Percentiles rank a stretch among this genome's conserved stretches.
phyloP scores from a whole-genome alignment of 2,888 invertebrate species.

The Pachydiplax longipennis region DNA sequence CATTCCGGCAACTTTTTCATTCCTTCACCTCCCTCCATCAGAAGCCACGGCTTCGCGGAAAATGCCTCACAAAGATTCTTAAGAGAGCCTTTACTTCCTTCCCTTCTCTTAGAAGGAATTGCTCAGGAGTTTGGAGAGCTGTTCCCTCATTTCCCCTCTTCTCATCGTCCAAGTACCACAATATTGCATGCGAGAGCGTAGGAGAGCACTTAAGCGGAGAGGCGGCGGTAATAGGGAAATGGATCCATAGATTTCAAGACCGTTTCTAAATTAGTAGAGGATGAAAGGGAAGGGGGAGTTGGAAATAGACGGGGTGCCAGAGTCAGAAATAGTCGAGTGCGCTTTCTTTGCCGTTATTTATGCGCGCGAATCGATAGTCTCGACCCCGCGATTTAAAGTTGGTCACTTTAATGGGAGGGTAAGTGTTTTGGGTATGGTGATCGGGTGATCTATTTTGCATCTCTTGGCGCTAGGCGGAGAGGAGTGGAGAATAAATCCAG shows the following conservation, averaged over 20 bases:
- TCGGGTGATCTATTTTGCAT: too few species aligned
- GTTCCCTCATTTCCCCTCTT: not conserved
- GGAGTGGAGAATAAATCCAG: too few species aligned
- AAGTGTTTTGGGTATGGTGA: too few species aligned
- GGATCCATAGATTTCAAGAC: not conserved
- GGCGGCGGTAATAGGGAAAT: not conserved
- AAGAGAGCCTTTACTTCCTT: not conserved
- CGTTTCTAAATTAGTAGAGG: not conserved
- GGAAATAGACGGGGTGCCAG: not conserved
- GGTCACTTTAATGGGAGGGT: too few species aligned
- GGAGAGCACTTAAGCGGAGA: not conserved
- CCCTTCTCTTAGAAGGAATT: not conserved
- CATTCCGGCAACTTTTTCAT: not conserved
- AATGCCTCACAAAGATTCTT: not conserved
- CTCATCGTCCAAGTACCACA: not conserved
- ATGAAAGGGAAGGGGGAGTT: not conserved
- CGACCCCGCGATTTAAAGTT: too few species aligned
- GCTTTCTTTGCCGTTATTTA: not conserved
- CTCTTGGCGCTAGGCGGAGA: too few species aligned
- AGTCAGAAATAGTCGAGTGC: not conserved
- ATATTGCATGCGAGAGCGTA: slow-evolving; percentile 32
- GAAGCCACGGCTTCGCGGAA: not conserved
- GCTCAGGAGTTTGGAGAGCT: not conserved
- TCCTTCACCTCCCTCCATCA: not conserved
- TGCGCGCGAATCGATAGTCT: not conserved